Evolutionary conservation across 2,888 invertebrate species (phyloP).

Genomic region (Stenodera caucasica): DNA sequence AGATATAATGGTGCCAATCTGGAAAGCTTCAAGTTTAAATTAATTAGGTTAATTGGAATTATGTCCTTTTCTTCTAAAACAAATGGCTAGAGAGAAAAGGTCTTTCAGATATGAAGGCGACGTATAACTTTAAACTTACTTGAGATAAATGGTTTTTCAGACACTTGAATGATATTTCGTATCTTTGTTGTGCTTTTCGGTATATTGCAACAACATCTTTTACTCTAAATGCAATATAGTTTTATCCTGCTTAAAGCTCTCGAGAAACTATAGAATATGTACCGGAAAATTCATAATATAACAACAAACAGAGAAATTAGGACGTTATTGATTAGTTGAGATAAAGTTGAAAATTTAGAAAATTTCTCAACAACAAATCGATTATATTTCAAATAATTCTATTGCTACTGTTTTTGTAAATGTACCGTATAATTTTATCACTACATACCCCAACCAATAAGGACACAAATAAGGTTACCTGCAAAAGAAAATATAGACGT

Average conservation of each 20-base stretch:
- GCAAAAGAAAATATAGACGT: not conserved
- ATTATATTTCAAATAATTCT: not conserved
- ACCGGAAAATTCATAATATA: not conserved
- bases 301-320: not conserved
- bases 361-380: not conserved
- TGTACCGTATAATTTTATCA: not conserved
- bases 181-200: conserved; percentile 15
- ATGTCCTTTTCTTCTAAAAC: not conserved
- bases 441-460: not conserved
- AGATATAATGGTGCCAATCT: not conserved
- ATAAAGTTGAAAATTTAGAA: not conserved
- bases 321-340: not conserved
- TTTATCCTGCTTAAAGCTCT: conserved; percentile 17
- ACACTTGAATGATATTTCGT: conserved; percentile 9
- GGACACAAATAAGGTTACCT: not conserved
- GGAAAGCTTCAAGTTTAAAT: conserved; percentile 4
- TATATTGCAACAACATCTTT: conserved; percentile 13
- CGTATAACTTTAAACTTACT: conserved; percentile 10
- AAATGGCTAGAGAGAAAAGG: not conserved
- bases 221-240: conserved; percentile 8
- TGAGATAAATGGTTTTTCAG: conserved; percentile 17
- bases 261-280: not conserved
- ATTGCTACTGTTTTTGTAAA: not conserved
- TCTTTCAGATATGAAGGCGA: conserved; percentile 8
- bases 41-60: conserved; percentile 11